Base-by-base conservation (phyloP, 2,888 invertebrate genomes). In the Drosophila pseudotakahashii region DNA sequence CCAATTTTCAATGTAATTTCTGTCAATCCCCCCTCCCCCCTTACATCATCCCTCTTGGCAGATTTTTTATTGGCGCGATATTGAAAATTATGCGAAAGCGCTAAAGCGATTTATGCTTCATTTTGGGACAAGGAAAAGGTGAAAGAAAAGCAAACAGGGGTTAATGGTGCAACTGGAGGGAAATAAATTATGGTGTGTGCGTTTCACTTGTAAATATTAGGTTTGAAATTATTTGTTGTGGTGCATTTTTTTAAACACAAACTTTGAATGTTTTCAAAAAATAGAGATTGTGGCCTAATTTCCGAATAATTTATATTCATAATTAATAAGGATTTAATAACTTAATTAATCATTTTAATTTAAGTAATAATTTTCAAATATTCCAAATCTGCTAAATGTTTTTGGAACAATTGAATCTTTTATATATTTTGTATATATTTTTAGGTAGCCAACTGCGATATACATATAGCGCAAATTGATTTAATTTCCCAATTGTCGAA, bases 1-100 rank as follows among this genome's bases (percentile, higher is more conserved):
- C 80, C 87, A 81, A 87, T 87, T 82, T 87, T 75, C 78, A 86
- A 82, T 82, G 84, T 83, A 86, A 82, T 82, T 83, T 78, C 75
- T 75, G 72, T 48, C 62, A 63, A 19, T 19, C 19, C 19, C 19
- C 19, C 19, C 19, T 16, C 58, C 10, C 51, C 39, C n/a, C 11
- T 23, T 7, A 14, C 37, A 19, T 26, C 41, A 41, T 45, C 26
- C 32, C 54, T 58, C 39, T 70, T 60, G 67, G 19, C 39, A 14
- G 45, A 42, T 73, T 75, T 77, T 80, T 86, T 86, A 86, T 86
- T 86, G 87, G 81, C 83, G 63, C 72, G 79, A 86, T 81, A 82
- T 82, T 82, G 87, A 82, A 82, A 82, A 82, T 82, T 87, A 82
- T 87, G 82, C 87, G 79, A 82, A 74, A 67, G 71, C 81, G 86